Evolutionary conservation across 2,113 vertebrate genomes (phyloP), one percentile per base, ranked within the genome.

Genomic region (Himantopus leucocephalus): DNA sequence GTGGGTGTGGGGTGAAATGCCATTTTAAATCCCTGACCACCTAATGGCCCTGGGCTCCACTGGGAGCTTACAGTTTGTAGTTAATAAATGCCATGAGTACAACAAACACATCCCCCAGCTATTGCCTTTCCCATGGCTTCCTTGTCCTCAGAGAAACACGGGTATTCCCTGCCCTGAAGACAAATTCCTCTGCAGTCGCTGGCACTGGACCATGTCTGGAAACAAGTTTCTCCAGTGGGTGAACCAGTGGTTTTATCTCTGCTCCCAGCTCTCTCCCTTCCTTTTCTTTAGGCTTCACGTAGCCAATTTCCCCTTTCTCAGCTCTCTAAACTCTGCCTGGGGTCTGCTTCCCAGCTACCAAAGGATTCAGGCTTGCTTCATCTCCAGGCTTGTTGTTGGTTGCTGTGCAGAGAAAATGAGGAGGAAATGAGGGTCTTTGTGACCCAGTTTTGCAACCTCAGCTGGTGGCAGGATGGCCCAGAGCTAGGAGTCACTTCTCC

Each of bases 81-180:
- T 92, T 90, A 81, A 90, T 74, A 37, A 90, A 66, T 85, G 26
- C 14, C 27, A 16, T 17, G 63, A 73, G 45, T 52, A 41, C 64
- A n/a, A 14, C 48, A 43, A 76, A 75, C 84, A 60, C 32, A n/a
- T 15, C 12, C 14, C 58, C 45, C 84, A 63, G 37, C 32, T 24
- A 6, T 23, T 71, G 52, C 67, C 53, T 89, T 82, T 58, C 39
- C 45, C 21, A 1, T 3, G 34, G 63, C 52, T 87, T 67, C 85
- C 45, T 37, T 41, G 39, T 81, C 50, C 85, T 66, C 10, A 3
- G 29, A 90, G 79, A 66, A 95, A 56, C 3, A 23, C 9, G 32
- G 41, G 37, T 81, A 71, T 94, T 96, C 91, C 56, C 78, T 88
- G 77, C 81, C 81, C 77, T 22, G 35, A 37, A 79, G 70, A 75